Conservation (phyloP, 2,888 invertebrate genomes). For the Andricus curvator region DNA sequence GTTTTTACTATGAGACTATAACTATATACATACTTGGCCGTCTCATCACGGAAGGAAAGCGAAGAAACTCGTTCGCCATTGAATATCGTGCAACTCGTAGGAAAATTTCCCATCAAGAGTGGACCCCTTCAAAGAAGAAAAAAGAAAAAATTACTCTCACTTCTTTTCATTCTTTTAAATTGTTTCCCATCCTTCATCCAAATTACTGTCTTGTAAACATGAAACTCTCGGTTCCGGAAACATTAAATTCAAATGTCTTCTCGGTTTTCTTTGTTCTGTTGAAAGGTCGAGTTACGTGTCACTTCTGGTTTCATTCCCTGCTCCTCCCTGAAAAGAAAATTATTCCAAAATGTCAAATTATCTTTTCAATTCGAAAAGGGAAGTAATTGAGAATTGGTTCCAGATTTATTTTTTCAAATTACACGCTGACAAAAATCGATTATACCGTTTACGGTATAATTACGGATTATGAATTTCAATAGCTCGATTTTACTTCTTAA, state of each 20-base stretch:
- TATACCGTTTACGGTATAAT: too few relatives aligned
- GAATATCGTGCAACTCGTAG: neutral
- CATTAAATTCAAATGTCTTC: neutral
- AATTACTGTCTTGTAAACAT: constrained; percentile 8
- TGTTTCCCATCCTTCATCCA: neutral
- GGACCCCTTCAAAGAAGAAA: neutral
- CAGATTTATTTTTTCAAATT: too few relatives aligned
- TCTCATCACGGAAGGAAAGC: constrained; percentile 5
- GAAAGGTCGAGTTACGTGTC: neutral
- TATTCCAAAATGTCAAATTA: neutral
- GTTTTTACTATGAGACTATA: constrained; percentile 11
- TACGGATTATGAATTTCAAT: too few relatives aligned
- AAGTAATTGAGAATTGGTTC: too few relatives aligned
- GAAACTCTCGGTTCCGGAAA: neutral
- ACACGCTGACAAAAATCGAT: too few relatives aligned
- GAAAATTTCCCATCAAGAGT: constrained; percentile 7
- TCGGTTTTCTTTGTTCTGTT: constrained; percentile 2
- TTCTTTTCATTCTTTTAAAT: neutral
- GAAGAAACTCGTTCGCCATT: constrained; percentile 1
- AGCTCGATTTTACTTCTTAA: too few relatives aligned
- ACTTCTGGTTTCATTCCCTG: neutral
- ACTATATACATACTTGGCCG: neutral
- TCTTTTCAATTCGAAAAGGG: too few relatives aligned
- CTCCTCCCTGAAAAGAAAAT: neutral
- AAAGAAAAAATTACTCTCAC: neutral